Base-by-base conservation (phyloP, 92 coral and sea anemone species). In the Epizoanthus illoricatus region DNA sequence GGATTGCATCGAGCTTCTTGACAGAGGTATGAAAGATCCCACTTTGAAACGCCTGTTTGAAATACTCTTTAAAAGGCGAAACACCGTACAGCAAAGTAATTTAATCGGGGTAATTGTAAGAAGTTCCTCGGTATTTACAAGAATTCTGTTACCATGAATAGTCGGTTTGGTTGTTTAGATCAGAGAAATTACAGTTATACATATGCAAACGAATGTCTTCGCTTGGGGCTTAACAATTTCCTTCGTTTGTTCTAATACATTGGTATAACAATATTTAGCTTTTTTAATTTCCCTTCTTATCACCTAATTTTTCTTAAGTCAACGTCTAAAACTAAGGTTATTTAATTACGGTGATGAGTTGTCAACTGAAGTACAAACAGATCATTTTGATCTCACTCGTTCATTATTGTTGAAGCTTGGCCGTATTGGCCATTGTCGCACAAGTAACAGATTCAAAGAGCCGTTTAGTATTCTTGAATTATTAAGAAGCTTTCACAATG, bases 301-400 rank as follows among this genome's bases (percentile, higher is more conserved):
- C 19, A 61, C 45, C 82, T 52, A 52, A 45, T 16, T 63, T 63
- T 15, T 62, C 33, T 20, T 59, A 7, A 28, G 81, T 59, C 57
- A 75, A 59, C 55, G 60, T 59, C 55, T 55, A 36, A 23, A 75
- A 59, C 40, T 10, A 43, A 75, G 36, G 81, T 75, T 60, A 68
- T 75, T 60, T 60, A 39, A 75, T 60, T 18, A 75, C 81, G 57
- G 81, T 17, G 19, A 33, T 55, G 19, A 75, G 81, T 64, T 78
- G 71, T 78, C 71, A 78, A 49, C 5, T 19, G 59, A 64, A 59
- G 82, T 78, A 63, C 82, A 78, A 78, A 62, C 42, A 78, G 4
- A 5, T 5, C 45, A 18, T 78, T 69, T 78, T 63, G 65, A 43
- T 78, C 28, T 23, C 21, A 15, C 24, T 28, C 64, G 20, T 60